Evolutionary conservation across 2,888 invertebrate species (phyloP).

Genomic region (Sepiola atlantica): DNA sequence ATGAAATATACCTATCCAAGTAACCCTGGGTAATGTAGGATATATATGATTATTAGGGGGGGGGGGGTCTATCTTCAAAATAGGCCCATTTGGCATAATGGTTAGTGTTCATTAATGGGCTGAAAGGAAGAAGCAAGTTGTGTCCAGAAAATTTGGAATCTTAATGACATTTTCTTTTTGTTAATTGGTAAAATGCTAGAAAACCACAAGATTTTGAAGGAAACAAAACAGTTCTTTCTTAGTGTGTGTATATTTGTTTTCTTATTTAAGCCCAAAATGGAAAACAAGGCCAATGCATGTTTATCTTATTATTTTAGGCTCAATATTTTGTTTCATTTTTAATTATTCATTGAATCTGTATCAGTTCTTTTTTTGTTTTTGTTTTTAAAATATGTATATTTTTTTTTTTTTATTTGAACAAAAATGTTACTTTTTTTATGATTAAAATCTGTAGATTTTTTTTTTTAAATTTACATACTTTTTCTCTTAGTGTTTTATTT

Average conservation of each 20-base stretch:
- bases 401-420: not conserved
- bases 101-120: too few relatives aligned
- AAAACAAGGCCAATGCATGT: not conserved
- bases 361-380: not conserved
- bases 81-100: too few relatives aligned
- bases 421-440: not conserved
- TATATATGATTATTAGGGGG: too few relatives aligned
- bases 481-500: not conserved
- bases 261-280: not conserved
- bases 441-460: not conserved
- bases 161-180: not conserved
- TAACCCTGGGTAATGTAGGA: too few relatives aligned
- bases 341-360: not conserved
- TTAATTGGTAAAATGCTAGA: not conserved
- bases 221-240: not conserved
- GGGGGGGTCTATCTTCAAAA: too few relatives aligned
- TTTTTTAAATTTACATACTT: too few relatives aligned
- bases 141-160: not conserved
- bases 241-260: not conserved
- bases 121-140: not conserved
- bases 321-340: not conserved
- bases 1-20: too few relatives aligned
- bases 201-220: not conserved
- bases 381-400: not conserved
- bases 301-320: not conserved